Evolutionary conservation across 2,888 invertebrate genomes (phyloP), one percentile per base, ranked within the genome.

Genomic region (Orchestes rusci): DNA sequence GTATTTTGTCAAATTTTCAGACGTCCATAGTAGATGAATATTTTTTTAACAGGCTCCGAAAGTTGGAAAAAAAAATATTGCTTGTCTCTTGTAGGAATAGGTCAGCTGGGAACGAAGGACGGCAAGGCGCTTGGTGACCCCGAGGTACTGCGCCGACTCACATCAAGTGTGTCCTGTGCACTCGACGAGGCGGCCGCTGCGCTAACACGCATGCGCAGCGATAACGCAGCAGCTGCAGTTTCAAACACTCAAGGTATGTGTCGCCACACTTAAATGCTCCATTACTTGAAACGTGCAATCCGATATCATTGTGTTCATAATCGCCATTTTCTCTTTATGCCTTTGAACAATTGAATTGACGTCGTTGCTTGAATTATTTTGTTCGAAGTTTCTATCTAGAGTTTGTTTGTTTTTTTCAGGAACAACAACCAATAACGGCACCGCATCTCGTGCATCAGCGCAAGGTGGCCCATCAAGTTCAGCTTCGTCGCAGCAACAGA

Each of bases 181-280:
- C 79, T 96, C 63, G 94, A 95, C 75, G 94, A 95, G 73, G 95
- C 95, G 46, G 94, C 94, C 53, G 94, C 94, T 59, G 94, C 94
- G 44, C 77, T 96, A 56, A 94, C 92, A 57, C 85, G 92, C 67
- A 94, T 95, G 93, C 83, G 94, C 62, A 86, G 85, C 69, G 93
- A 93, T 69, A 90, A 85, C 66, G 43, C 80, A 82, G 51, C 43
- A 12, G 49, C 43, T 12, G 44, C 37, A 8, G 27, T 36, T 7
- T 44, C 43, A 34, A 27, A 35, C 12, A 23, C 39, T 12, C 42
- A 47, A 47, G 43, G 43, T 43, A 35, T n/a, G n/a, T n/a, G n/a
- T n/a, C n/a, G n/a, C n/a, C n/a, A n/a, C n/a, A n/a, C n/a, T n/a
- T n/a, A n/a, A n/a, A n/a, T n/a, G n/a, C n/a, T n/a, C n/a, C n/a